Base-by-base conservation (phyloP, 2,888 invertebrate species). In the Nyleta sp. region DNA sequence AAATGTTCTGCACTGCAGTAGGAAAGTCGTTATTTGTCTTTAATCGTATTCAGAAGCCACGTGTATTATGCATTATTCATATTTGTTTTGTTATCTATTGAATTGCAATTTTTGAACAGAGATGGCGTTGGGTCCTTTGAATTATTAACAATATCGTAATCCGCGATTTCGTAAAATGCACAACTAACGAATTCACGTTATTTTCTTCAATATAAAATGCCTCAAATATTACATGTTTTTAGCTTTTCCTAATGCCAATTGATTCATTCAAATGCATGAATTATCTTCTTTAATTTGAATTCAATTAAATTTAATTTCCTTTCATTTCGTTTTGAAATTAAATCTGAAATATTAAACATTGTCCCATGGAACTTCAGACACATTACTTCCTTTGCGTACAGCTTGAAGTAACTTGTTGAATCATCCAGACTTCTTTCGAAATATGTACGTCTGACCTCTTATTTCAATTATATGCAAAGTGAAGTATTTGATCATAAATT, bases 1-100 rank as follows among this genome's bases (percentile, higher is more conserved):
- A 48, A 22, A 48, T 48, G 22, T 6, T 48, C 3, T 24, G 48
- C 4, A 6, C 22, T 48, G n/a, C 48, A 18, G 28, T 5, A 22
- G 48, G 48, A 48, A 48, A 13, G 24, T 44, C 1, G 20, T 20
- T 24, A 24, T 24, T 48, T 48, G 7, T 48, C 48, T 20, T 4
- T 48, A 48, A 48, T 48, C n/a, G 13, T 48, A 48, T 48, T 22
- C 48, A 48, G 20, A 48, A 13, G 2, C 48, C 13, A 24, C n/a
- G 10, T 44, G 18, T 48, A 20, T 48, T 24, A 48, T 48, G 13
- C 28, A 48, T 48, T 48, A 48, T 48, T 48, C 48, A 48, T 48
- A 48, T 48, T 48, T 48, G 24, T 48, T 48, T 48, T 48, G 48
- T 48, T 48, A n/a, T 48, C 7, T 13, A 20, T 10, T 48, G 24